phyloP scores from a whole-genome alignment of 2,888 invertebrate species.

The Ommatoiulus sabulosus region DNA sequence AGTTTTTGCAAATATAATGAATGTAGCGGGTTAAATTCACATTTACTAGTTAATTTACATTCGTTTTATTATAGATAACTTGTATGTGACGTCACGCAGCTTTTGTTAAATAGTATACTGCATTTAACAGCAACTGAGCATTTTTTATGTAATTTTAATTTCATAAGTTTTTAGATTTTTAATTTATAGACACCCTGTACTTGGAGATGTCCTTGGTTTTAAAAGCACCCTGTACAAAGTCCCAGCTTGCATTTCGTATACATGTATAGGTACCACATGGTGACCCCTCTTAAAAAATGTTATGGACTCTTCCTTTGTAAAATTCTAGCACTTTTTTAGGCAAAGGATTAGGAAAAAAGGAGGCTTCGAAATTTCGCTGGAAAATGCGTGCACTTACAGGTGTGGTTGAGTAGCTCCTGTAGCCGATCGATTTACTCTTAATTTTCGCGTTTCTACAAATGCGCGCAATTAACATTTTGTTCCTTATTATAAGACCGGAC shows the following conservation, averaged over 20 bases:
- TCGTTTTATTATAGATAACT: too few species aligned
- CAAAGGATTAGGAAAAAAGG: conserved; percentile 37
- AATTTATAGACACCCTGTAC: not conserved
- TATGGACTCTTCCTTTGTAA: conserved; percentile 38
- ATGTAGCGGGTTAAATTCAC: too few species aligned
- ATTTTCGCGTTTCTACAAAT: not conserved
- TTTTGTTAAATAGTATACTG: too few species aligned
- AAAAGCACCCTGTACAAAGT: not conserved
- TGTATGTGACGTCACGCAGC: too few species aligned
- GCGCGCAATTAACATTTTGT: not conserved
- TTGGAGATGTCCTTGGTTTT: not conserved
- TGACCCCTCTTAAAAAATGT: conserved; percentile 18
- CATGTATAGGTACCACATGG: not conserved
- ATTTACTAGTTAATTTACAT: too few species aligned
- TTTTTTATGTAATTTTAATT: too few species aligned
- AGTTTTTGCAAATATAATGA: too few species aligned
- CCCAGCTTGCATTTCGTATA: not conserved
- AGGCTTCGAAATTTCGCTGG: not conserved
- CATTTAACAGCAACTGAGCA: too few species aligned
- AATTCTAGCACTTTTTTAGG: conserved; percentile 13
- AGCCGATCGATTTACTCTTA: not conserved
- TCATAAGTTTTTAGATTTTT: not conserved
- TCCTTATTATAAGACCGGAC: not conserved
- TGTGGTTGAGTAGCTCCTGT: not conserved
- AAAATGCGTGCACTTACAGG: not conserved